phyloP scores from a whole-genome alignment of 2,888 invertebrate species.

The Hydropsyche betteni region DNA sequence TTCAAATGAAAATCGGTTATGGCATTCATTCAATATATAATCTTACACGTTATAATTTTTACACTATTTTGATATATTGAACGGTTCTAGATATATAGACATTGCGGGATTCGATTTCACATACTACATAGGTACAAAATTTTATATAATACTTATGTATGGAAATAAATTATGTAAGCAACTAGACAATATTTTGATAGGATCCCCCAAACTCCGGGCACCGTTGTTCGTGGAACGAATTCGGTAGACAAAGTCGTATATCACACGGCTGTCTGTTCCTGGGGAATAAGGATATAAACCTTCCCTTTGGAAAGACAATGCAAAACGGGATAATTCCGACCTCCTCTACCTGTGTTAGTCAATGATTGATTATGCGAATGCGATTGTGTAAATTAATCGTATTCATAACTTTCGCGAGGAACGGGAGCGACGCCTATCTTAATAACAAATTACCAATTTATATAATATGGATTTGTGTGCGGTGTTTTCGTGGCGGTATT shows the following conservation, averaged over 20 bases:
- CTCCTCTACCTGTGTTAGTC: constrained; percentile 27
- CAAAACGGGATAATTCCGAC: constrained; percentile 37
- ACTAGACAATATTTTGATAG: constrained; percentile 36
- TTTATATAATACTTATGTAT: too few relatives aligned
- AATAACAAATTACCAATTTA: constrained; percentile 14
- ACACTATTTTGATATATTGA: too few relatives aligned
- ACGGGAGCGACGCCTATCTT: constrained; percentile 8
- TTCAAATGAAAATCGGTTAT: too few relatives aligned
- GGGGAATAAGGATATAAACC: constrained; percentile 37
- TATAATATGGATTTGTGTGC: too few relatives aligned
- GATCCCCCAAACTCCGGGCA: constrained; percentile 17
- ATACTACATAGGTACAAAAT: too few relatives aligned
- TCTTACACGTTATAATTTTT: too few relatives aligned
- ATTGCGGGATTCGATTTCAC: too few relatives aligned
- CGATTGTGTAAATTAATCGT: constrained; percentile 31
- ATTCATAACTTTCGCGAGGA: constrained; percentile 19
- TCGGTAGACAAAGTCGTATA: constrained; percentile 37
- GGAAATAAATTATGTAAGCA: constrained; percentile 1
- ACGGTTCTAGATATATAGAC: too few relatives aligned
- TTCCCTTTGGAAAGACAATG: constrained; percentile 36
- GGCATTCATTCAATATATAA: too few relatives aligned
- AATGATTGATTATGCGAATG: constrained; percentile 36
- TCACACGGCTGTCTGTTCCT: constrained; percentile 34
- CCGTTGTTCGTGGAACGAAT: constrained; percentile 29
- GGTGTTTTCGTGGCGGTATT: too few relatives aligned